These are phyloP conservation scores for Anser brachyrhynchus DNA, from an alignment of 2,113 vertebrate species.

Conservation along the genomic window DNA sequence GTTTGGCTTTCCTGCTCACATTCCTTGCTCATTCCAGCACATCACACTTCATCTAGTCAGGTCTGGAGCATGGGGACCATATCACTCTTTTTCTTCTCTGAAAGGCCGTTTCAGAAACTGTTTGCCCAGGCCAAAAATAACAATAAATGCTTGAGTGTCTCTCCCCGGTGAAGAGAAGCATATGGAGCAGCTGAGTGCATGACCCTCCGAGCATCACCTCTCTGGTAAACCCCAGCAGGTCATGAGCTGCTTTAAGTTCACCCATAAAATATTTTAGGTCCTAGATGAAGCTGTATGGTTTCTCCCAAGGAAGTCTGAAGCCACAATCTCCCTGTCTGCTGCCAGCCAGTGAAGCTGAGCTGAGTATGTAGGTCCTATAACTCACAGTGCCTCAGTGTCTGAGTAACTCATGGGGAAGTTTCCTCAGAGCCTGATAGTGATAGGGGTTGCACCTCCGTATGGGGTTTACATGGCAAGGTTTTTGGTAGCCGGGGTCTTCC, in stretches of 20 bases:
- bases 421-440: not conserved
- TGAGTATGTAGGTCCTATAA: not conserved
- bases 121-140: not conserved
- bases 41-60: not conserved
- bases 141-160: not conserved
- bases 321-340: rapidly evolving
- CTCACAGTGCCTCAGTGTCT: rapidly evolving
- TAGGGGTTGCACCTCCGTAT: not conserved
- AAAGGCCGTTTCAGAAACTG: not conserved
- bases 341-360: not conserved
- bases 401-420: not conserved
- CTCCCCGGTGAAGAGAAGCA: not conserved
- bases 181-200: not conserved
- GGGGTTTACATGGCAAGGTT: no score
- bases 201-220: not conserved
- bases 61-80: rapidly evolving
- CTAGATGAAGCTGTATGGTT: not conserved
- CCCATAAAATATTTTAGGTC: not conserved
- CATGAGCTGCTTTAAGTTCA: not conserved
- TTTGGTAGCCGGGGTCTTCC: no score
- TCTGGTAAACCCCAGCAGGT: not conserved
- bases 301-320: not conserved
- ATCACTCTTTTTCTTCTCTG: not conserved
- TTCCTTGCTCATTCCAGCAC: not conserved
- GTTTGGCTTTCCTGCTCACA: not conserved